Base-by-base conservation (phyloP, 1,140 invertebrate genomes). In the Myzus persicae region DNA sequence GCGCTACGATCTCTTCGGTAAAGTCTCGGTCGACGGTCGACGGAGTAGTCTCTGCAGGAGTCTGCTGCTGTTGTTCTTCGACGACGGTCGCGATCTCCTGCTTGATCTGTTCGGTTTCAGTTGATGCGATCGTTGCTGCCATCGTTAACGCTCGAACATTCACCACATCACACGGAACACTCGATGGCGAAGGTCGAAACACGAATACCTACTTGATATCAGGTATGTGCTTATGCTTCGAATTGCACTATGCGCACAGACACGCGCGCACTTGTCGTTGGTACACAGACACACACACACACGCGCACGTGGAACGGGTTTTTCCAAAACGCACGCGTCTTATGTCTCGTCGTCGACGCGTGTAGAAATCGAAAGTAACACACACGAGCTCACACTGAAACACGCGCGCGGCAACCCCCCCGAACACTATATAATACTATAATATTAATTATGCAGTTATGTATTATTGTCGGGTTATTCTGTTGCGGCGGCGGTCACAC, bases 131-230 rank as follows among this genome's bases (percentile, higher is more conserved):
- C n/a, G 46, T 48, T 26, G 91, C 36, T 93, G 91, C 91, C 91
- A 93, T 93, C 46, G 42, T 93, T 9, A 84, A 59, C 31, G 90
- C 90, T 42, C 67, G 59, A 81, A 18, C 51, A 14, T n/a, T 90
- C 89, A 90, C 54, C 89, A n/a, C 91, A 93, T 93, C 9, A 93
- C 91, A 93, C 90, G 90, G 4, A 8, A 76, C 44, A 48, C 42
- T 8, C 48, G 18, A 89, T 46, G 44, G 18, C 44, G 85, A 4
- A 40, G 48, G 31, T 44, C 11, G 26, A 44, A 44, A 87, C 84
- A 26, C 42, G 84, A 87, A 87, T n/a, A 6, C n/a, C n/a, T n/a
- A n/a, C 14, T n/a, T n/a, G 14, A n/a, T 76, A 14, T 67, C 3
- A n/a, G 11, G 11, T 46, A 44, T 24, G 87, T 26, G 46, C 6